A percentile compares a stretch with the other conserved stretches of the same genome.
phyloP scores from a whole-genome alignment of 2,797 vertebrate genomes.

The Holocentrus rufus region DNA sequence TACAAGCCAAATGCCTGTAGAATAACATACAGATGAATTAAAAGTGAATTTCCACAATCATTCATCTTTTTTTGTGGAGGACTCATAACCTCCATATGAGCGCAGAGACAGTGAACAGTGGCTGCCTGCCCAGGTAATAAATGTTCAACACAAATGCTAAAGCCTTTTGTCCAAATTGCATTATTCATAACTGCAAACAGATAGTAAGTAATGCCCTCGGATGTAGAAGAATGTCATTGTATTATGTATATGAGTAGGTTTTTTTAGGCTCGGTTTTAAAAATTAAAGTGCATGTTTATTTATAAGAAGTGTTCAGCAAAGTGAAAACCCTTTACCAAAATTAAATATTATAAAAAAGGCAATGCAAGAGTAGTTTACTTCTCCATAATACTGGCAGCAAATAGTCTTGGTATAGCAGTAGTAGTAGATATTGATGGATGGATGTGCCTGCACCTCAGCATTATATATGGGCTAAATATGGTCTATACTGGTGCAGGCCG shows the following conservation, averaged over 20 bases:
- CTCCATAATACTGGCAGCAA: not conserved
- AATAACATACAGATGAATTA: slow-evolving; percentile 33
- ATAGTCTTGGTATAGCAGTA: too few species aligned
- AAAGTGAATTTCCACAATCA: slow-evolving; percentile 8
- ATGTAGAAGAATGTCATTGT: slow-evolving; percentile 3
- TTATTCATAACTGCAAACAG: slow-evolving; percentile 12
- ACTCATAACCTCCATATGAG: not conserved
- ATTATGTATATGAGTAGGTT: not conserved
- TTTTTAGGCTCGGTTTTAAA: not conserved
- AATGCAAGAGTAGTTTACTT: not conserved
- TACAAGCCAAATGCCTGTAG: slow-evolving; percentile 16
- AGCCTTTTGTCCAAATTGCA: not conserved
- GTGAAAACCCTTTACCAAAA: not conserved
- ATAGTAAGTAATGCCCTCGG: not conserved
- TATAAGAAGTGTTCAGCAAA: not conserved
- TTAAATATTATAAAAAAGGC: not conserved
- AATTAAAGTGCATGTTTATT: not conserved
- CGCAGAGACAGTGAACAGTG: not conserved
- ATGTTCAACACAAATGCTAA: not conserved
- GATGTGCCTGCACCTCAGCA: too few species aligned
- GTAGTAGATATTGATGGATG: too few species aligned
- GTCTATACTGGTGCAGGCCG: not conserved
- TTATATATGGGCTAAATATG: too few species aligned
- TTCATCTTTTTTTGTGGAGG: not conserved
- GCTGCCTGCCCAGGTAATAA: not conserved